These are phyloP conservation scores for Dryobates pubescens DNA, from an alignment of 2,797 vertebrate species.

Conservation along the genomic window DNA sequence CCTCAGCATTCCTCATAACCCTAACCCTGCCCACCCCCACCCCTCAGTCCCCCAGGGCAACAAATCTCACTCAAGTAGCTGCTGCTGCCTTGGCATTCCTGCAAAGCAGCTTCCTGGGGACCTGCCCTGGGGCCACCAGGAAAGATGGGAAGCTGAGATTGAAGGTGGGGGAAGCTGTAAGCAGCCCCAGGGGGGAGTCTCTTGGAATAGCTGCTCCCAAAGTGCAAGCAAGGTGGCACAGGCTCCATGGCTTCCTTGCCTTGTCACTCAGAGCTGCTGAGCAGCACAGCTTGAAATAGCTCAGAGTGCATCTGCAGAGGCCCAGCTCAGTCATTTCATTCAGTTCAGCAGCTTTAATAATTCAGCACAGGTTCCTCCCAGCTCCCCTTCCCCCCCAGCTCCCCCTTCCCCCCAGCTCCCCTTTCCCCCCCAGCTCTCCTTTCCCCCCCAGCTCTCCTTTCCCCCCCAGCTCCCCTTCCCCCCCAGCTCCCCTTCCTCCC, in stretches of 20 bases:
- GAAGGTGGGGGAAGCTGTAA: background rate
- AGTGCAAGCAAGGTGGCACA: slow-evolving; percentile 10
- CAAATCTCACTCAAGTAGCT: background rate
- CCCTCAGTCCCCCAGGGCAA: background rate
- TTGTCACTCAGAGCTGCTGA: background rate
- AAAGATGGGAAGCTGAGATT: background rate
- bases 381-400: background rate
- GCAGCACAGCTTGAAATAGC: slow-evolving; percentile 28
- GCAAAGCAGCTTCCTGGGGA: background rate
- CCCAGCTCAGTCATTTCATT: background rate
- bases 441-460: background rate
- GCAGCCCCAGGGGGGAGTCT: background rate
- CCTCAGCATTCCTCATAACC: background rate
- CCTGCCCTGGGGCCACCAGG: background rate
- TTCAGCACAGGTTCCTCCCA: background rate
- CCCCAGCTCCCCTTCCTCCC: too few relatives aligned
- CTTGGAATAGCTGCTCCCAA: background rate
- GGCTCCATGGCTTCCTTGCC: background rate
- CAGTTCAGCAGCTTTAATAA: slow-evolving; percentile 19
- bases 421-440: background rate
- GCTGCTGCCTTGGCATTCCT: slow-evolving; percentile 24
- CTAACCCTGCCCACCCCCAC: background rate
- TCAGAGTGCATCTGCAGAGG: slow-evolving; percentile 23
- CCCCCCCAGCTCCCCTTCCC: background rate
- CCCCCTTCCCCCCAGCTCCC: too few relatives aligned